Base-by-base conservation (phyloP, 2,113 vertebrate genomes). In the Percopsis transmontana region DNA sequence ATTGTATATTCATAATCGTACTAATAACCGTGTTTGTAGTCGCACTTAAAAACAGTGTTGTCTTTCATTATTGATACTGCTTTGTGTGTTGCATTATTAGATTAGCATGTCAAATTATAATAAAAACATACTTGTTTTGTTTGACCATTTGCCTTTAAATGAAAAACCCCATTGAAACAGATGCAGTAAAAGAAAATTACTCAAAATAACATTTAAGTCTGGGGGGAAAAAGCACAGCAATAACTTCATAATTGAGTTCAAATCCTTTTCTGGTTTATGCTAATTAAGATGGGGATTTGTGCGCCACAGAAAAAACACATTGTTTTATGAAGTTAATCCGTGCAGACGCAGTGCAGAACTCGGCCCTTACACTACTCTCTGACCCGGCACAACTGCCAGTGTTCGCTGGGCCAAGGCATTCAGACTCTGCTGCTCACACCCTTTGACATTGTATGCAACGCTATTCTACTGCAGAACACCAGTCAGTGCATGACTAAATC, bases 241-340 rank as follows among this genome's bases (percentile, higher is more conserved):
- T 70, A 69, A 72, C 55, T 67, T 80, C 21, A 67, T 80, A 80
- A 86, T 68, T 79, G 60, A 81, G 70, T 83, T 79, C 9, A 79
- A 76, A 82, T 80, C 70, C 48, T 72, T 78, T 84, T 76, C 15
- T 3, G 1, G 67, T 54, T 71, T 33, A 20, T 27, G 44, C 24
- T 85, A 80, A 88, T 84, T 74, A 83, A 69, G 67, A 83, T 73
- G 66, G 68, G 77, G 66, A 83, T 86, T 87, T 83, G 74, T 58
- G 70, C 70, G 59, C 42, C 63, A 10, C 27, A 38, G 18, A 59
- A 20, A n/a, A 33, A 70, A 38, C 41, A 70, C 13, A 44, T 62
- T 63, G 70, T 80, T 72, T 74, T 75, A 75, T 77, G 40, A 39
- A 5, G 14, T 19, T 19, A 9, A 18, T 50, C 47, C 47, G 3